A percentile compares a stretch with the other conserved stretches of the same genome.
These are phyloP conservation scores for Meloidogyne exigua DNA, from an alignment of 1,140 invertebrate species.

Conservation along the genomic window DNA sequence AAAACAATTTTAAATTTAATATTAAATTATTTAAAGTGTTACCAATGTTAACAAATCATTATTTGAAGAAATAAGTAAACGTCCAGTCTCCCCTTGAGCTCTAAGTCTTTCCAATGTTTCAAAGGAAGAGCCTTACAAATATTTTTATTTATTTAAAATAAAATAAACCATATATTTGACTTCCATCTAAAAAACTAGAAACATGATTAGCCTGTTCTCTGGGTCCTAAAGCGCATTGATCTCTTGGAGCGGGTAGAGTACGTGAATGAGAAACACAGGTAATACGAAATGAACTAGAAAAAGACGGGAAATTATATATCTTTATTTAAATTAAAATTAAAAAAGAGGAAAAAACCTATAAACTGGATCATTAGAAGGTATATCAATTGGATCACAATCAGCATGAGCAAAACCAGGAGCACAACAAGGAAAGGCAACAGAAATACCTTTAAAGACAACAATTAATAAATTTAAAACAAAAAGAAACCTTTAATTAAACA, in stretches of 20 bases:
- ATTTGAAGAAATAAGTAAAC: conserved; percentile 29
- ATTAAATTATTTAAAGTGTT: not conserved
- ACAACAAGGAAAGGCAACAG: conserved; percentile 53
- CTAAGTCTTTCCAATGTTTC: conserved; percentile 29
- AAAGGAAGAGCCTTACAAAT: conserved; percentile 20
- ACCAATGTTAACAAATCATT: conserved; percentile 25
- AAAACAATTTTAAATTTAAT: not conserved
- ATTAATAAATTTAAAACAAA: not conserved
- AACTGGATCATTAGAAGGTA: conserved; percentile 45
- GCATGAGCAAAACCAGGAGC: conserved; percentile 51
- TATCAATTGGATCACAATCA: conserved; percentile 58
- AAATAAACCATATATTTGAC: conserved; percentile 75
- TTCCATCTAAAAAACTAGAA: conserved; percentile 82
- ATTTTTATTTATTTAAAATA: not conserved
- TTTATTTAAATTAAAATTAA: too few species aligned
- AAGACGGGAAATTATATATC: too few species aligned
- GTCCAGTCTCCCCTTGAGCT: conserved; percentile 20
- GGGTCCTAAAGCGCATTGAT: conserved; percentile 69
- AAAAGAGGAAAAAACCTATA: conserved; percentile 32
- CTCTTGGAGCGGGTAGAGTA: conserved; percentile 52
- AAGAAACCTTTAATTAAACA: conserved; percentile 38
- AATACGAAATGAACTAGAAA: conserved; percentile 21
- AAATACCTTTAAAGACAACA: conserved; percentile 16
- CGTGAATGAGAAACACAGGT: conserved; percentile 55
- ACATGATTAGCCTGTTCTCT: conserved; percentile 90